A percentile compares a stretch with the other conserved stretches of the same genome.
Conservation (phyloP, 2,113 vertebrate genomes). For the Notechis scutatus region DNA sequence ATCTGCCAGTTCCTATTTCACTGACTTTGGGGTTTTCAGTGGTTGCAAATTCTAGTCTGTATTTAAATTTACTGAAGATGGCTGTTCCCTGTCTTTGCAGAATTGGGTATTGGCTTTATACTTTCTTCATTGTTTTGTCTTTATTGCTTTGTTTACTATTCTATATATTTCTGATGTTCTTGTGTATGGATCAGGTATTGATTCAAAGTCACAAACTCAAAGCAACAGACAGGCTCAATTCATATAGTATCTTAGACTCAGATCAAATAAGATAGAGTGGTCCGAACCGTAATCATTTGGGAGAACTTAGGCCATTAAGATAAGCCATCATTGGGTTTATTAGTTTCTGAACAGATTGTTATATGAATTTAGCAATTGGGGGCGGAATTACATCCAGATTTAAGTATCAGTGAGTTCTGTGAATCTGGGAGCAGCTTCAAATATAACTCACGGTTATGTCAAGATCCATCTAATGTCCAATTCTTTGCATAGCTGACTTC, state of each 20-base stretch:
- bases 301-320: background rate
- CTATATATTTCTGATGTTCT: background rate
- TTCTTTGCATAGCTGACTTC: too few species aligned
- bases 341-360: background rate
- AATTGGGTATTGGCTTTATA: background rate
- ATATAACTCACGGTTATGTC: too few species aligned
- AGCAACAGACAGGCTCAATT: background rate
- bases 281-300: background rate
- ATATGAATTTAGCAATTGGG: background rate
- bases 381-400: background rate
- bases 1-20: background rate
- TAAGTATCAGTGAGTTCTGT: background rate
- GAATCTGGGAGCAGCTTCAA: background rate
- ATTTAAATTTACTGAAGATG: background rate
- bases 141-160: background rate
- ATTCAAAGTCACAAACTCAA: background rate
- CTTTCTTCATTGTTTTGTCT: background rate
- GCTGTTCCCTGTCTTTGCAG: background rate
- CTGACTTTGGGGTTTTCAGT: background rate
- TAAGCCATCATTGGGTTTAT: background rate
- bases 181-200: background rate
- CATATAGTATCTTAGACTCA: background rate
- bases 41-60: background rate
- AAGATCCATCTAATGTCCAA: too few species aligned
- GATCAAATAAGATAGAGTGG: background rate